Base-by-base conservation (phyloP, 2,888 invertebrate genomes). In the Galerucella nymphaeae region DNA sequence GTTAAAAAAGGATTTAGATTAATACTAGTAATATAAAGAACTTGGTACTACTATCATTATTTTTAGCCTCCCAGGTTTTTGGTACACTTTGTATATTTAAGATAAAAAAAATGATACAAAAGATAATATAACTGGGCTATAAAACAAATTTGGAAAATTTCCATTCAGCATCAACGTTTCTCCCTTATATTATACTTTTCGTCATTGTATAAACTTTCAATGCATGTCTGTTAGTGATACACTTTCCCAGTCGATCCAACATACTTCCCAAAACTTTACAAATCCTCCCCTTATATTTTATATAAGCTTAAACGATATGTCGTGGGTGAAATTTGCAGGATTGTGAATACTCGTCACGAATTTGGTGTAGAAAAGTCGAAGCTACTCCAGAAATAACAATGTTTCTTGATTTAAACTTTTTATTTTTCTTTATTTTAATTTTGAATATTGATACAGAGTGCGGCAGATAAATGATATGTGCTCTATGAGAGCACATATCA, bases 221-320 rank as follows among this genome's bases (percentile, higher is more conserved):
- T 70, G 62, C 72, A 70, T 75, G 70, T 73, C 71, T 70, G 68
- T 66, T 59, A 67, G 66, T 66, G 76, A 76, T 62, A 71, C 50
- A 64, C 68, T 77, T 50, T 53, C 63, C 67, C 72, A 62, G 45
- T 57, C 57, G 50, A 50, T 68, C 67, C 42, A 11, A 62, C 61
- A 62, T 64, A 70, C 72, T 77, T 74, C 58, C 41, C 62, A 16
- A 72, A 75, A 72, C 76, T 76, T 76, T 74, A 71, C 62, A 72
- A 77, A 73, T 74, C 71, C 66, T 70, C 72, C 67, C 64, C 67
- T 63, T 66, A 74, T 74, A 75, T 75, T 75, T 75, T 66, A 74
- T 72, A 72, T 41, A 53, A 69, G 72, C 72, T 75, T 69, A 66
- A 75, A 70, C 69, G 74, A 74, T 72, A 59, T 53, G 75, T 75